Conservation (phyloP, 2,888 invertebrate genomes). For the Bedellia somnulentella region DNA sequence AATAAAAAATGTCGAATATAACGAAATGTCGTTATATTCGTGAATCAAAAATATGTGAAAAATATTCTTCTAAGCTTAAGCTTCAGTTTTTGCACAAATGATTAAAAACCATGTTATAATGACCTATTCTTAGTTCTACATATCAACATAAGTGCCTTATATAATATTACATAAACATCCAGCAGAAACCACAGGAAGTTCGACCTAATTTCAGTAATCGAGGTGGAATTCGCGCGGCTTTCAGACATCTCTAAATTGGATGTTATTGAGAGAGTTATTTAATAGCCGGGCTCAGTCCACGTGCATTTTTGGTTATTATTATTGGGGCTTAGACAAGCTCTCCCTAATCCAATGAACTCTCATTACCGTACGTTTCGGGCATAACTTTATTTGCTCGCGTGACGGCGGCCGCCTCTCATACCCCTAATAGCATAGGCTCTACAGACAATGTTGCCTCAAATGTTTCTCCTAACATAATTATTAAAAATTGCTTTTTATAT, state of each 20-base stretch:
- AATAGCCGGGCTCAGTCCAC: constrained; percentile 29
- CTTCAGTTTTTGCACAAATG: too few species aligned
- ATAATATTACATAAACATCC: too few species aligned
- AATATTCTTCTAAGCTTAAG: too few species aligned
- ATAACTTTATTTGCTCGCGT: constrained; percentile 47
- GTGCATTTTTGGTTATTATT: constrained; percentile 59
- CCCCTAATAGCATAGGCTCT: constrained; percentile 40
- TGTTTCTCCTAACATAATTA: constrained; percentile 44
- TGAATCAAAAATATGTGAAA: too few species aligned
- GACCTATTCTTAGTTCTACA: too few species aligned
- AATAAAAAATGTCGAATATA: too few species aligned
- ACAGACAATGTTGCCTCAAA: constrained; percentile 26
- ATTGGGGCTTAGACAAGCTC: constrained; percentile 42
- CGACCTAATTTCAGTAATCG: constrained; percentile 15
- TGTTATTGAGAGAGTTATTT: constrained; percentile 57
- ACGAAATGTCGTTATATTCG: too few species aligned
- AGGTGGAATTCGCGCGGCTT: constrained; percentile 21
- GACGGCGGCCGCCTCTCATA: constrained; percentile 39
- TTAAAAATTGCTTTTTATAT: constrained; percentile 54
- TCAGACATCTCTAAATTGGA: constrained; percentile 31
- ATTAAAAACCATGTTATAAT: too few species aligned
- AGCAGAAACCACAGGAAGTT: constrained; percentile 16
- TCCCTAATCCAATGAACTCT: constrained; percentile 55
- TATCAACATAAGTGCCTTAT: too few species aligned
- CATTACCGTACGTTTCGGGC: constrained; percentile 46